Evolutionary conservation across 2,113 vertebrate species (phyloP).

Genomic region (Plecturocebus donacophilus): DNA sequence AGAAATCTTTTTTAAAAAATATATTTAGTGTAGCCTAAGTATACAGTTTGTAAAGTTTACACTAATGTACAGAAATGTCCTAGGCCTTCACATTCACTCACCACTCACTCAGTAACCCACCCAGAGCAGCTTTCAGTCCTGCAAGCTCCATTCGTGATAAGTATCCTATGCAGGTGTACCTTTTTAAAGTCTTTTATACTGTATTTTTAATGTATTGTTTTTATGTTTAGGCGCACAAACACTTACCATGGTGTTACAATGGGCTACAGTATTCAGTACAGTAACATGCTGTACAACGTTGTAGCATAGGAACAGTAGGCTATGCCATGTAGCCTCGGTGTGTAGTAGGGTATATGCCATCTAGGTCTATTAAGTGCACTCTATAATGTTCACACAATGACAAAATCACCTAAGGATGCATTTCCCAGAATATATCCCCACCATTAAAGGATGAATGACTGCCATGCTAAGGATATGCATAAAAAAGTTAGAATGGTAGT

Average conservation of each 20-base stretch:
- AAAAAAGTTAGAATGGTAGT: background rate
- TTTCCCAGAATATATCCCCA: background rate
- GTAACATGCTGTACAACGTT: background rate
- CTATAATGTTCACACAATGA: background rate
- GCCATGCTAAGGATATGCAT: background rate
- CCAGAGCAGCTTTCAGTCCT: background rate
- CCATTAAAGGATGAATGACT: background rate
- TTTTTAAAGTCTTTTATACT: background rate
- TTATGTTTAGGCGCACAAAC: background rate
- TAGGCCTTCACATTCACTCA: background rate
- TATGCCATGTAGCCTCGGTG: background rate
- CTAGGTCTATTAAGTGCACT: background rate
- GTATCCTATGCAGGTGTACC: background rate
- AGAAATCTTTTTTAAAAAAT: background rate
- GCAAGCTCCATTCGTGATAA: background rate
- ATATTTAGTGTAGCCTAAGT: background rate
- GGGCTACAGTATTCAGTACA: background rate
- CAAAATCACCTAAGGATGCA: background rate
- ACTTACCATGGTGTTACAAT: background rate
- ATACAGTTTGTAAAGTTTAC: background rate
- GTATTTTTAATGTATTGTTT: background rate
- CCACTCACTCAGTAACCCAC: background rate
- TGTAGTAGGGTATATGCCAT: background rate
- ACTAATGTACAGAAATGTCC: background rate
- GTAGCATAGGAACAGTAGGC: background rate